Percentiles rank a stretch among this genome's conserved stretches.
Conservation (phyloP, 2,797 vertebrate genomes). For the Betta splendens region DNA sequence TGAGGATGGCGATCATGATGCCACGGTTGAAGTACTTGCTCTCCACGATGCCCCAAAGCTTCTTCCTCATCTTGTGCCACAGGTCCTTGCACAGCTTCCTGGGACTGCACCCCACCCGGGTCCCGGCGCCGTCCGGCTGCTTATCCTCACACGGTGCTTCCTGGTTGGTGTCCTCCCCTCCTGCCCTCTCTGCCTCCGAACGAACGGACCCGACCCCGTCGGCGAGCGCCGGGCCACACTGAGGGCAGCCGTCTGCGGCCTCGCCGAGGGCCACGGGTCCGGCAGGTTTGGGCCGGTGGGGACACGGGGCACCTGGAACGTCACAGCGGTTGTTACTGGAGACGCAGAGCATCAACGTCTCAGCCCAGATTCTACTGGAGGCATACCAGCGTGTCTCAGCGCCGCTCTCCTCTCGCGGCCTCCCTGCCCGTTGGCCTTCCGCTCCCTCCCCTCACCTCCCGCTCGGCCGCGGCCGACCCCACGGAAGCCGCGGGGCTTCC, state of each 20-base stretch:
- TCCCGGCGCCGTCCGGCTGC: conserved; percentile 33
- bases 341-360: not conserved
- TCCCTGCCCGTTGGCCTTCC: conserved; percentile 58
- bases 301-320: conserved; percentile 79
- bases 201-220: conserved; percentile 48
- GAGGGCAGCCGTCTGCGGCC: conserved; percentile 80
- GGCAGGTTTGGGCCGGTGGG: conserved; percentile 76
- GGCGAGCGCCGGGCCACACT: conserved; percentile 64
- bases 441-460: conserved; percentile 34
- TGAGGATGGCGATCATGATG: conserved; percentile 97
- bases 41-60: conserved; percentile 92
- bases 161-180: conserved; percentile 58
- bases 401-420: conserved; percentile 38
- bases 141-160: conserved; percentile 34
- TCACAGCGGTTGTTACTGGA: conserved; percentile 4
- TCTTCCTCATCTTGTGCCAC: conserved; percentile 73
- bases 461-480: conserved; percentile 54
- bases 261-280: conserved; percentile 79
- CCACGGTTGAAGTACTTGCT: conserved; percentile 98
- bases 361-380: not conserved
- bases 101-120: conserved; percentile 40
- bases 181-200: conserved; percentile 58
- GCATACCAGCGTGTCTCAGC: conserved; percentile 42
- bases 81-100: conserved; percentile 64
- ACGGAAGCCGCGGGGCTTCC: conserved; percentile 63